These are phyloP conservation scores for Protobothrops flavoviridis DNA, from an alignment of 2,113 vertebrate genomes.

Conservation along the genomic window DNA sequence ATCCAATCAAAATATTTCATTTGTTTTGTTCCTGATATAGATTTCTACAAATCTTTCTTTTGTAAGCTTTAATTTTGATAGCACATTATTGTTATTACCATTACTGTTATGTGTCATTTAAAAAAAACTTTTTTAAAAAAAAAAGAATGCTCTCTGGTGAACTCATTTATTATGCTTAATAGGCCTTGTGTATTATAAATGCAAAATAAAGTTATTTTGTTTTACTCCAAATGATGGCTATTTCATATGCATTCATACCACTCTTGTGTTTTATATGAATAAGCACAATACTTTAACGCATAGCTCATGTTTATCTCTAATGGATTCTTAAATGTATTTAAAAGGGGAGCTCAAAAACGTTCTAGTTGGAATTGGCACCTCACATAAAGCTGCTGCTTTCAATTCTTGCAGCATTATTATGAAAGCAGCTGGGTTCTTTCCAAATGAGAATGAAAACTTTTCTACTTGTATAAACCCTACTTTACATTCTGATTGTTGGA, in stretches of 20 bases:
- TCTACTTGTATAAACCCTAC: background rate
- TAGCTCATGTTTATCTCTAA: background rate
- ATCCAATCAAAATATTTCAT: background rate
- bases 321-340: background rate
- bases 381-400: background rate
- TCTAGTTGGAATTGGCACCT: background rate
- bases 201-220: background rate
- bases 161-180: background rate
- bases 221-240: background rate
- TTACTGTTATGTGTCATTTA: background rate
- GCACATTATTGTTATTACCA: background rate
- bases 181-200: background rate
- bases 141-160: background rate
- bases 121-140: background rate
- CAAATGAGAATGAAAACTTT: slow-evolving; percentile 2
- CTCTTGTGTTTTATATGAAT: background rate
- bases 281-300: background rate
- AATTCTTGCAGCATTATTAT: background rate
- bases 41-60: background rate
- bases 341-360: background rate
- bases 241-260: background rate
- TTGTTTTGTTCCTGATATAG: background rate
- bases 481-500: slow-evolving; percentile 1
- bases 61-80: background rate
- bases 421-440: background rate